A percentile compares a stretch with the other conserved stretches of the same genome.
Conservation (phyloP, 2,888 invertebrate species). For the Rhodophaea formosa region DNA sequence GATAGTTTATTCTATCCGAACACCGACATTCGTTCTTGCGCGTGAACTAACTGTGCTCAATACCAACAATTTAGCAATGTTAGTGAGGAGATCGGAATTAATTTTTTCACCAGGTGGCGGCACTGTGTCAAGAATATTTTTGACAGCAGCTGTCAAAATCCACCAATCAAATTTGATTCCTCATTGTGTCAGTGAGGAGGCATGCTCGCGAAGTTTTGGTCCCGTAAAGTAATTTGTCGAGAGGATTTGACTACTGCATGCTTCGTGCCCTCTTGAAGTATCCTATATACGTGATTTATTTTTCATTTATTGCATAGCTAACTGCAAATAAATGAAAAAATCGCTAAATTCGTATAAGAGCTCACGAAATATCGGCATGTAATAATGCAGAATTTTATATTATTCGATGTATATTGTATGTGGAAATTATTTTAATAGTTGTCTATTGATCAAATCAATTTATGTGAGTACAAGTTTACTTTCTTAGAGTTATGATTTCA, state of each 20-base stretch:
- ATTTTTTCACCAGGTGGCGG: too few relatives aligned
- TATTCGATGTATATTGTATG: slow-evolving; percentile 70
- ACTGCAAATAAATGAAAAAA: background rate
- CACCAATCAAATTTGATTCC: background rate
- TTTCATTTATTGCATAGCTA: background rate
- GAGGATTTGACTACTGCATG: slow-evolving; percentile 46
- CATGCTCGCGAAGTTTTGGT: background rate
- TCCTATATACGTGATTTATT: background rate
- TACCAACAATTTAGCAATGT: background rate
- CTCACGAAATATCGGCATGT: slow-evolving; percentile 39
- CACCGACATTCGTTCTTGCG: background rate
- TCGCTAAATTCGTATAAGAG: slow-evolving; percentile 24
- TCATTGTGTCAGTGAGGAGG: background rate
- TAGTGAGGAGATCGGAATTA: too few relatives aligned
- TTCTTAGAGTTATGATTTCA: slow-evolving; percentile 34
- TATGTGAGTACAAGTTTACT: slow-evolving; percentile 52
- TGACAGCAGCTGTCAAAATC: too few relatives aligned
- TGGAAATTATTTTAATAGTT: slow-evolving; percentile 66
- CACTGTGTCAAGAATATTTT: too few relatives aligned
- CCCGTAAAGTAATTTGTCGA: slow-evolving; percentile 50
- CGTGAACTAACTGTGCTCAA: background rate
- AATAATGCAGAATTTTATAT: slow-evolving; percentile 43
- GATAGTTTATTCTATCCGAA: background rate
- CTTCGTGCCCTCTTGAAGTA: slow-evolving; percentile 25
- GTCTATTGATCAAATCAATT: slow-evolving; percentile 58